Evolutionary conservation across 2,888 invertebrate genomes (phyloP), one percentile per base, ranked within the genome.

Genomic region (Leptinotarsa tumamoca): DNA sequence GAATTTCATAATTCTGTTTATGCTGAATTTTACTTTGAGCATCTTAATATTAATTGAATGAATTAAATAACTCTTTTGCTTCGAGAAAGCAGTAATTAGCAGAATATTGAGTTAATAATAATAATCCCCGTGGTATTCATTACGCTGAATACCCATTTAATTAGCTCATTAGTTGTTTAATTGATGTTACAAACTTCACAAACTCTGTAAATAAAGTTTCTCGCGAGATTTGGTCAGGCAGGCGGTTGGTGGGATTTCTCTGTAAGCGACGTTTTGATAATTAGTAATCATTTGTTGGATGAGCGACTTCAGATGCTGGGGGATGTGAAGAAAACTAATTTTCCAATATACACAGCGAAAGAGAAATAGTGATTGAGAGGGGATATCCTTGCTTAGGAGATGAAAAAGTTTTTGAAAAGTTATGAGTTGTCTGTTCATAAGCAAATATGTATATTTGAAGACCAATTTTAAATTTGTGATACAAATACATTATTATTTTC

Each of bases 161-260:
- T 89, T 89, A 89, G 88, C 89, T 89, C 89, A 89, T 89, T 89
- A 89, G 89, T 87, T 88, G 87, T 88, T 88, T 89, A 89, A 89
- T 89, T 89, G 89, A 88, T 88, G 88, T 87, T 87, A 84, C 87
- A 84, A 76, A 76, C 76, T 84, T 83, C 83, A 81, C 78, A 80
- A 75, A 77, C 77, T 80, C 73, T 77, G 79, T 79, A 81, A 81
- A 83, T 81, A 80, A 81, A 79, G 79, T 77, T 79, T 73, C 72
- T 49, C 66, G 54, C 66, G 73, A 72, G 73, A 67, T 75, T 75
- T 73, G 78, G 78, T 74, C 73, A 73, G 76, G 68, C 69, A 63
- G 67, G 73, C 58, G 73, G 61, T 52, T 63, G 66, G 52, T 52
- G 68, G 66, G 52, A 15, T n/a, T 21, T 68, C 21, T 67, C 33